Conservation (phyloP, 2,888 invertebrate species). For the Hetaerina titia region DNA sequence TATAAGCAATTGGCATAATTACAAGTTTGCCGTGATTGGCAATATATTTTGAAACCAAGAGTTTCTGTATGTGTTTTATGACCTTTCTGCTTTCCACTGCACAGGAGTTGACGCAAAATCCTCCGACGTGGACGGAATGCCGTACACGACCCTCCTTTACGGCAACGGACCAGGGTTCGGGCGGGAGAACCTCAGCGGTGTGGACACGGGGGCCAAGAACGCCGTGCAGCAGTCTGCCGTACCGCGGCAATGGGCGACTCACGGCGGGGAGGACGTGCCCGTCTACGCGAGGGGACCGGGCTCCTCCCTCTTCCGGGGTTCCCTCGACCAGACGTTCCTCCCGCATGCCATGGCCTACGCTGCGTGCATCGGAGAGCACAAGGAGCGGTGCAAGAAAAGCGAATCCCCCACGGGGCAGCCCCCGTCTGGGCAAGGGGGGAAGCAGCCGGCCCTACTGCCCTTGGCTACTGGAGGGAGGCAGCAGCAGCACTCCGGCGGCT, state of each 20-base stretch:
- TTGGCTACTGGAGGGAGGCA: slow-evolving; percentile 11
- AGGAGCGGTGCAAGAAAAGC: slow-evolving; percentile 80
- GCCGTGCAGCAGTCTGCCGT: slow-evolving; percentile 86
- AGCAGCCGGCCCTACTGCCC: slow-evolving; percentile 41
- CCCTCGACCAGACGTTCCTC: slow-evolving; percentile 91
- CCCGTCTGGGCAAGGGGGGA: neutral
- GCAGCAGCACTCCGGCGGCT: neutral
- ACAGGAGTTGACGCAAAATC: slow-evolving; percentile 86
- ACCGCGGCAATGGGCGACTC: slow-evolving; percentile 88
- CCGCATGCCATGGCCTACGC: slow-evolving; percentile 92
- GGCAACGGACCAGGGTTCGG: slow-evolving; percentile 89
- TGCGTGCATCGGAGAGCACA: slow-evolving; percentile 86
- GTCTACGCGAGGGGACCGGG: slow-evolving; percentile 83
- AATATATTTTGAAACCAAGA: too few species aligned
- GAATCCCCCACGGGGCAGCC: neutral
- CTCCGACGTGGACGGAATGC: slow-evolving; percentile 86
- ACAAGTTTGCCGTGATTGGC: too few species aligned
- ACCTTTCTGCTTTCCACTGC: slow-evolving; percentile 68
- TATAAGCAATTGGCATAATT: too few species aligned
- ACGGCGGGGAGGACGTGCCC: slow-evolving; percentile 91
- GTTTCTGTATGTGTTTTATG: neutral
- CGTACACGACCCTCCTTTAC: slow-evolving; percentile 87
- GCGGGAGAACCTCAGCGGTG: slow-evolving; percentile 73
- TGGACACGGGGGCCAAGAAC: slow-evolving; percentile 78
- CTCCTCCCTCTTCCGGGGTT: slow-evolving; percentile 80